phyloP scores from a whole-genome alignment of 1,140 invertebrate species.

The Drosophila gunungcola region DNA sequence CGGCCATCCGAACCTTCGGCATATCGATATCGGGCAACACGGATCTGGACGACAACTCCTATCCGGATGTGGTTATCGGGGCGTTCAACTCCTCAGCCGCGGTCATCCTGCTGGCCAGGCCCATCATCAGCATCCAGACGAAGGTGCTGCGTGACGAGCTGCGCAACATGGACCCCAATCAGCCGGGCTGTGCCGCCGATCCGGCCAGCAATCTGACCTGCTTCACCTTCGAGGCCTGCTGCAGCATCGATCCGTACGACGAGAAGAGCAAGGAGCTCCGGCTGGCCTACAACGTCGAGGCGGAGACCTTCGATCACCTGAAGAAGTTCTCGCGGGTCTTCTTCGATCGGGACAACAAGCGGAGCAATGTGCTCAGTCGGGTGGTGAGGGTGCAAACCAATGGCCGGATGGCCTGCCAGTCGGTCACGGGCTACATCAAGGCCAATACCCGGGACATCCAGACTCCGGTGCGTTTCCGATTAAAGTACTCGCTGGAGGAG shows the following conservation, averaged over 20 bases:
- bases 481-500: constrained; percentile 93
- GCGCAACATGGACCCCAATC: constrained; percentile 92
- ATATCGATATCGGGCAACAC: constrained; percentile 95
- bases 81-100: constrained; percentile 87
- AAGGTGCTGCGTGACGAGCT: constrained; percentile 86
- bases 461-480: constrained; percentile 92
- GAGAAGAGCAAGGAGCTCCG: constrained; percentile 86
- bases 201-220: constrained; percentile 90
- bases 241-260: constrained; percentile 89
- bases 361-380: constrained; percentile 87
- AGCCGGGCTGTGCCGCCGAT: constrained; percentile 89
- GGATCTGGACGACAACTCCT: constrained; percentile 96
- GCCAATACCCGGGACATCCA: constrained; percentile 94
- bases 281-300: constrained; percentile 92
- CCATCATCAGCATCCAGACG: constrained; percentile 94
- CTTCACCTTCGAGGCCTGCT: constrained; percentile 95
- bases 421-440: constrained; percentile 92
- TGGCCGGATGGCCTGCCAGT: constrained; percentile 87
- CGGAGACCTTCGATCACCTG: constrained; percentile 91
- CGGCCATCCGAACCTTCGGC: constrained; percentile 91
- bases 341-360: constrained; percentile 87
- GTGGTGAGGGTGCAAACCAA: constrained; percentile 86
- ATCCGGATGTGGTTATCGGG: constrained; percentile 95
- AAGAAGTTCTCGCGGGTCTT: constrained; percentile 93
- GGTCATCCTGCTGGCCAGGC: constrained; percentile 90